Conservation (phyloP, 2,113 vertebrate genomes). For the Melierax canorus region DNA sequence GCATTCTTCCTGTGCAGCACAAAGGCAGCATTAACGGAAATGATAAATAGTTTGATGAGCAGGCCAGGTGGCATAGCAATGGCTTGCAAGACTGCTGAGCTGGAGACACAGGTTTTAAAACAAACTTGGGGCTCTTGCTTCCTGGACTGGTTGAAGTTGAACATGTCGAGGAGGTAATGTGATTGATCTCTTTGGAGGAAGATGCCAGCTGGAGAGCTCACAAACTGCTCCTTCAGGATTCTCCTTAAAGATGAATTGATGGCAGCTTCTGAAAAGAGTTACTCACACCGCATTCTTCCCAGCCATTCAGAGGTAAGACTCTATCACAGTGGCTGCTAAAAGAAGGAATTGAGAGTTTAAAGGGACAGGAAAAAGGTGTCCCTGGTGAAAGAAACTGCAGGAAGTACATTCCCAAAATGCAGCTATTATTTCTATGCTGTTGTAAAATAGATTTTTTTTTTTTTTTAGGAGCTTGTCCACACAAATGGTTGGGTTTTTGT, state of each 20-base stretch:
- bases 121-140: slow-evolving; percentile 62
- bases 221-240: slow-evolving; percentile 68
- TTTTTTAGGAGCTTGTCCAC: background rate
- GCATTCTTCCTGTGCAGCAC: slow-evolving; percentile 48
- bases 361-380: slow-evolving; percentile 50
- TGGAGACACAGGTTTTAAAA: slow-evolving; percentile 60
- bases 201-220: slow-evolving; percentile 71
- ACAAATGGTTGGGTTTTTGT: background rate
- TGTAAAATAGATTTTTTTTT: background rate
- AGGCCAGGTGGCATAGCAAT: slow-evolving; percentile 69
- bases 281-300: slow-evolving; percentile 51
- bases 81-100: slow-evolving; percentile 49
- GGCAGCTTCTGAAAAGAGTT: slow-evolving; percentile 67
- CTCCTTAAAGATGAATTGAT: slow-evolving; percentile 74
- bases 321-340: slow-evolving; percentile 23
- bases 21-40: slow-evolving; percentile 55
- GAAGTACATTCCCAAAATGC: slow-evolving; percentile 45
- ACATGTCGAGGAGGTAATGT: slow-evolving; percentile 54
- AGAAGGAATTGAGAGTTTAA: slow-evolving; percentile 42
- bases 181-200: slow-evolving; percentile 72
- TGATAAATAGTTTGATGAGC: slow-evolving; percentile 69
- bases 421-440: slow-evolving; percentile 29
- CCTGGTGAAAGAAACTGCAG: slow-evolving; percentile 38
- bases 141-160: slow-evolving; percentile 49
- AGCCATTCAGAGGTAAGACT: slow-evolving; percentile 48